Evolutionary conservation across 1,140 invertebrate species (phyloP).

Genomic region (Drosophila ambigua): DNA sequence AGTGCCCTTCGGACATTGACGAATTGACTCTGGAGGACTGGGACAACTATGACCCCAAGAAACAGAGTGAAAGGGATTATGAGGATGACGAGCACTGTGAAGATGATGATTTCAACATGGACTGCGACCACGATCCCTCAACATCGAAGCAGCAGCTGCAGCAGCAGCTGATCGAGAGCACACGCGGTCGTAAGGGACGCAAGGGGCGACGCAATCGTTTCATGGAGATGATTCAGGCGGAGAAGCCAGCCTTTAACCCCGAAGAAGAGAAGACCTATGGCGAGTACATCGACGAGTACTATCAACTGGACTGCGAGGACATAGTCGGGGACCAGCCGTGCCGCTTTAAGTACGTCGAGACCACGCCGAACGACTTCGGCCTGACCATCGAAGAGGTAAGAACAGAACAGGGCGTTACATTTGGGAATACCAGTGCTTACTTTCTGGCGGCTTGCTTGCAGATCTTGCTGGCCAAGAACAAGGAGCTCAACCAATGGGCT

Average conservation of each 20-base stretch:
- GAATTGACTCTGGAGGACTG: conserved; percentile 90
- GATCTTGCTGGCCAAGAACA: conserved; percentile 94
- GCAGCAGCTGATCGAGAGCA: conserved; percentile 86
- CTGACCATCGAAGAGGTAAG: conserved; percentile 94
- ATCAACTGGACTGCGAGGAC: conserved; percentile 97
- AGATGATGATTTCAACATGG: conserved; percentile 94
- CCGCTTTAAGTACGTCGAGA: conserved; percentile 96
- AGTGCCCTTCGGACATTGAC: conserved; percentile 91
- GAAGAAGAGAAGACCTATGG: conserved; percentile 90
- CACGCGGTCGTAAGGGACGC: conserved; percentile 86
- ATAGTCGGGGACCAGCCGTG: conserved; percentile 95
- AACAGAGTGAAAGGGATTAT: conserved; percentile 27
- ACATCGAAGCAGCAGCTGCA: conserved; percentile 84
- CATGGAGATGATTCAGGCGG: conserved; percentile 87
- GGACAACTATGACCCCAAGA: conserved; percentile 87
- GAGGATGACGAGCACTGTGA: conserved; percentile 87
- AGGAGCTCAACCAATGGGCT: conserved; percentile 97
- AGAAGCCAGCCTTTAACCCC: conserved; percentile 94
- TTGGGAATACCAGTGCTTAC: not conserved
- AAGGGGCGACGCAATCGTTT: conserved; percentile 88
- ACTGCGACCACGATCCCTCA: conserved; percentile 91
- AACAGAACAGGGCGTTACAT: not conserved
- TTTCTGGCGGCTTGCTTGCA: conserved; percentile 1
- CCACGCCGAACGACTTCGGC: conserved; percentile 95
- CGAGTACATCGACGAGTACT: conserved; percentile 97